Evolutionary conservation across 2,888 invertebrate genomes (phyloP), one percentile per base, ranked within the genome.

Genomic region (Emmelina monodactyla): DNA sequence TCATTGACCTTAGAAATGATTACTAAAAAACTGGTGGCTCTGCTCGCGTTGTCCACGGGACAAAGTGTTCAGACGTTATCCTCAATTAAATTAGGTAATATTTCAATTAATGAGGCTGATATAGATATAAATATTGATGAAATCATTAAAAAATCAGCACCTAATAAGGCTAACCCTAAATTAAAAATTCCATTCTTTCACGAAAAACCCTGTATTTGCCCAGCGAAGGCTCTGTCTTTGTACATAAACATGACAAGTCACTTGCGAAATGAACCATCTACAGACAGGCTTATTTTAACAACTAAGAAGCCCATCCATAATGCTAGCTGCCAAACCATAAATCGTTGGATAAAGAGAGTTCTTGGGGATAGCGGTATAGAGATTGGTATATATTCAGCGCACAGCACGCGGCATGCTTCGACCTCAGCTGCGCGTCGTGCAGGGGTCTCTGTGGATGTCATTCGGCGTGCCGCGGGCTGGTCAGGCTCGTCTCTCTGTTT

Each of bases 21-120:
- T 12, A 28, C 33, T 19, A 35, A 22, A 19, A 29, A 37, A 25
- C 19, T 34, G 6, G 34, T 29, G 19, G 30, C 32, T 19, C 29
- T 42, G 1, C 33, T 42, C 10, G 37, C 37, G 12, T 37, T 42
- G 22, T 22, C 33, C 7, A 37, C 42, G 0, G 39, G 31, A 31
- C 42, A 42, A 32, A 30, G 39, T 7, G 25, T 29, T 3, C 40
- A 42, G 29, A 39, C 39, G 13, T 31, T 39, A 7, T 38, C 39
- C 7, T n/a, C 39, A 13, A 37, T 42, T 22, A 29, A 32, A 22
- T 10, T 37, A 2, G 11, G 14, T 7, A 34, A 38, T 22, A 37
- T 40, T 22, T n/a, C 5, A 11, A 12, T 38, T 12, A 22, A 11
- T 9, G 7, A 34, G 3, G 13, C 14, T 1, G 6, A 14, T 3